phyloP scores from a whole-genome alignment of 2,888 invertebrate species.

The Hydraecia micacea region DNA sequence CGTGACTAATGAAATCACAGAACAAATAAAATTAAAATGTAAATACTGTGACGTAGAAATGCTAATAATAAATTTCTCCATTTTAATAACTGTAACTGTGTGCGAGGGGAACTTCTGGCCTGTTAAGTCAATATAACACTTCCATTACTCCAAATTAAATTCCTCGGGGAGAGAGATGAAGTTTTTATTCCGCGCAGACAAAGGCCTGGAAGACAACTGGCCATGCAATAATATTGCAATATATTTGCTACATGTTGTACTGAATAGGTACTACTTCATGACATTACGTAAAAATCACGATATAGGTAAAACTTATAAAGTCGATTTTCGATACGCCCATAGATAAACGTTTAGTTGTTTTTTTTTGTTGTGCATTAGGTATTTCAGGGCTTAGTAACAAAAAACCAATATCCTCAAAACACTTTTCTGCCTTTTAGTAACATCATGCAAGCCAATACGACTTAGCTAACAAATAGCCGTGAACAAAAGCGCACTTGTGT shows the following conservation, averaged over 20 bases:
- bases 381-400: neutral
- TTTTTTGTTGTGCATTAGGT: neutral
- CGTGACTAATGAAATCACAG: constrained; percentile 90
- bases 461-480: constrained; percentile 72
- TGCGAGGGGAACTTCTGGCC: constrained; percentile 88
- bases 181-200: constrained; percentile 88
- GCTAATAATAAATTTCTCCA: constrained; percentile 91
- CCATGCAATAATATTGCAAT: constrained; percentile 69
- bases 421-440: neutral
- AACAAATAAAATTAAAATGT: constrained; percentile 90
- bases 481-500: constrained; percentile 83
- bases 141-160: constrained; percentile 91
- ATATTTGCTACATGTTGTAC: constrained; percentile 56
- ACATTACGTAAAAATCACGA: constrained; percentile 15
- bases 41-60: constrained; percentile 88
- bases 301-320: neutral
- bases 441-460: constrained; percentile 15
- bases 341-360: neutral
- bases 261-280: constrained; percentile 62
- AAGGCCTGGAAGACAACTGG: constrained; percentile 82
- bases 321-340: neutral
- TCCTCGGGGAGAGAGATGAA: constrained; percentile 89
- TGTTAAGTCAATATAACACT: constrained; percentile 91
- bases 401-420: neutral
- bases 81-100: constrained; percentile 90